Base-by-base conservation (phyloP, 53 echinoderm and acorn worm genomes). In the Mesocentrotus franciscanus region DNA sequence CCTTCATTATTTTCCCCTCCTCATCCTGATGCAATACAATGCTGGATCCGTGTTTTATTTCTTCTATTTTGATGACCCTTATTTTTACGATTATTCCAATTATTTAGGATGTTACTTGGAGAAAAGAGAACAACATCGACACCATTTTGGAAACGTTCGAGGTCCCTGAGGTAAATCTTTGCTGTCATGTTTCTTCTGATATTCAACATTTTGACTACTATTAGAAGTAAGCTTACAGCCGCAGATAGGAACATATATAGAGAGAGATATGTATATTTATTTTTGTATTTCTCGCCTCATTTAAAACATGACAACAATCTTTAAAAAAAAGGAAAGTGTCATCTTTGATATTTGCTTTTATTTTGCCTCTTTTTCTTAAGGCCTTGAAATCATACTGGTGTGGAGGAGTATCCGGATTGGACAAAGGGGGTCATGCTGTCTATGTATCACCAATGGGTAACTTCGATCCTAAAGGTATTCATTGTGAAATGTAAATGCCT, bases 51-150 rank as follows among this genome's bases (percentile, higher is more conserved):
- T n/a, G n/a, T n/a, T n/a, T n/a, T 49, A 5, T 49, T 49, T 49
- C 6, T 49, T 49, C 49, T 49, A 49, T 49, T 49, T 49, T 49
- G 0, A 49, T 49, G 49, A 49, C 3, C 2, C 49, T 4, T 49
- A 49, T 49, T 49, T 49, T 49, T 49, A 5, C 49, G 49, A 49
- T 49, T 49, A 6, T 49, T 49, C 49, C 49, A 49, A 49, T 49
- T 49, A 49, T 49, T 49, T 93, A 97, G 98, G 96, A 97, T 92
- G 24, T 98, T 16, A 91, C 85, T 92, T 98, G 98, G 98, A 93
- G 97, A 84, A 91, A 78, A 57, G 76, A 93, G 78, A 97, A 96
- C 90, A 95, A 96, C 32, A 90, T 96, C 35, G 95, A 96, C 75
- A 96, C 95, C 4, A 96, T 97, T 39, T 57, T 96, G 56, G 85